Conservation (phyloP, 1,140 invertebrate species). For the Drosophila funebris region DNA sequence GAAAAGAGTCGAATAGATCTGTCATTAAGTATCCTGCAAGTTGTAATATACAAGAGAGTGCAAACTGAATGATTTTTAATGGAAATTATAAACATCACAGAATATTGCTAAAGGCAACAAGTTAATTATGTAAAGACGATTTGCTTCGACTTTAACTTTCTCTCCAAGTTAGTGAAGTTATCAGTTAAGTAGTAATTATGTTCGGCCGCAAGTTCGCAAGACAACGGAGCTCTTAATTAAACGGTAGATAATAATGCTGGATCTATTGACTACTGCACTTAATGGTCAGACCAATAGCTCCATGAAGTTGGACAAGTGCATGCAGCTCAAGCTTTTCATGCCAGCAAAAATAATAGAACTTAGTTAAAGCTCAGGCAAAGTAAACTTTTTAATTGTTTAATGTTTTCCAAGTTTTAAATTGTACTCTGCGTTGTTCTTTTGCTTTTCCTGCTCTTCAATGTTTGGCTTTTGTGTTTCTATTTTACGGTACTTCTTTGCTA, state of each 20-base stretch:
- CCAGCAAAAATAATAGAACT: constrained; percentile 10
- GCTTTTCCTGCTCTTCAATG: constrained; percentile 33
- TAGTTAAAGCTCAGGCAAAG: constrained; percentile 18
- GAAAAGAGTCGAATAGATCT: too few relatives aligned
- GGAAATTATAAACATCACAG: too few relatives aligned
- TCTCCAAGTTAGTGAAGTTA: background rate
- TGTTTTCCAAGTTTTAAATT: constrained; percentile 62
- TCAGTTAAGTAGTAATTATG: constrained; percentile 2
- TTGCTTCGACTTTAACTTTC: too few relatives aligned
- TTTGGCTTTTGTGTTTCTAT: constrained; percentile 8
- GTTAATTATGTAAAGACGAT: too few relatives aligned
- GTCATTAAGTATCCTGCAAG: too few relatives aligned
- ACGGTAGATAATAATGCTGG: constrained; percentile 15
- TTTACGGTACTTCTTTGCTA: constrained; percentile 5
- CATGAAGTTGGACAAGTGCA: constrained; percentile 2
- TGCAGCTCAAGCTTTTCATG: background rate
- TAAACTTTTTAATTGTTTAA: constrained; percentile 78
- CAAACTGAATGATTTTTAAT: too few relatives aligned
- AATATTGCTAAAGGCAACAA: too few relatives aligned
- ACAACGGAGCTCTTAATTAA: constrained; percentile 10
- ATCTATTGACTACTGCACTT: constrained; percentile 20
- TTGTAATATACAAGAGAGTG: too few relatives aligned
- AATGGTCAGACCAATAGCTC: background rate
- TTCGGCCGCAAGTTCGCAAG: background rate
- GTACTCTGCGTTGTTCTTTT: constrained; percentile 45